Percentiles rank a stretch among this genome's conserved stretches.
Conservation (phyloP, 2,113 vertebrate species). For the Lophotis ruficrista region DNA sequence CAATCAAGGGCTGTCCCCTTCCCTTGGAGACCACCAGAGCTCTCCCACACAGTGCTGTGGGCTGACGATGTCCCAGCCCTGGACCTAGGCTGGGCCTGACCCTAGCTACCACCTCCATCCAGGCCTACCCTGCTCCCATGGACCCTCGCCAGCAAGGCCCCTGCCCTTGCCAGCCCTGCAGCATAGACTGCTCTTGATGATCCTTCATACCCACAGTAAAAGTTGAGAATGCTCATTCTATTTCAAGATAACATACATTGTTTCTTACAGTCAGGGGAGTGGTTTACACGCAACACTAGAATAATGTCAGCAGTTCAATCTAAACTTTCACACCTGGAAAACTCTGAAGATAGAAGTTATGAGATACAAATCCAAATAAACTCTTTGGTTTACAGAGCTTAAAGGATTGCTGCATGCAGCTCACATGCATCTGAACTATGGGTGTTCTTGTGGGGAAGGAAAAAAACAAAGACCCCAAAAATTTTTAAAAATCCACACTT, state of each 20-base stretch:
- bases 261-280: background rate
- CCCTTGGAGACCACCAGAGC: background rate
- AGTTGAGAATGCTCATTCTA: background rate
- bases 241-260: background rate
- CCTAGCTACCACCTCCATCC: background rate
- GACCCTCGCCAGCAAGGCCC: background rate
- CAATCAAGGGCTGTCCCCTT: background rate
- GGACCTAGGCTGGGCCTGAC: background rate
- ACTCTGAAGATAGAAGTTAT: background rate
- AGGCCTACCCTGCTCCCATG: fast-evolving
- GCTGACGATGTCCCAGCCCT: background rate
- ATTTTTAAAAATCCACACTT: background rate
- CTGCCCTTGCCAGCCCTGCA: too few species aligned
- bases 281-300: background rate
- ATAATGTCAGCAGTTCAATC: background rate
- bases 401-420: background rate
- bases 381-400: background rate
- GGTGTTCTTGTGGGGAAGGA: background rate
- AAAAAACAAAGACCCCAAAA: background rate
- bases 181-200: background rate
- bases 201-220: background rate
- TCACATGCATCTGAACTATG: background rate
- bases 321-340: background rate
- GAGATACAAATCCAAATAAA: background rate
- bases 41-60: background rate